Conservation (phyloP, 2,888 invertebrate genomes). For the Platycheirus rosarum region DNA sequence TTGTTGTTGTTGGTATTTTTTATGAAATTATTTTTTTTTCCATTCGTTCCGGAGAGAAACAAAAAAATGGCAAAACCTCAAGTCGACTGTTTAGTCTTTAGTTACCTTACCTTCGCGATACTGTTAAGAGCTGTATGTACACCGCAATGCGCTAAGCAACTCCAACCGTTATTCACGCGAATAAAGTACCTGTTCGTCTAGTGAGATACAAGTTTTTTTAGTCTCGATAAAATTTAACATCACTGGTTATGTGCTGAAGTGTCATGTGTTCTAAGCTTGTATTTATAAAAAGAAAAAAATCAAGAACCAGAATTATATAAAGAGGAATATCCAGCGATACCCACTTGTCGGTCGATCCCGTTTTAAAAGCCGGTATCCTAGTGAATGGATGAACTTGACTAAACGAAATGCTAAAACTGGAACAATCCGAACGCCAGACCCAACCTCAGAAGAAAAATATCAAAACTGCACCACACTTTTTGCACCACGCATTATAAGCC, state of each 20-base stretch:
- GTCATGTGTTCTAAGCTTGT: slow-evolving; percentile 45
- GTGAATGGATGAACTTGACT: slow-evolving; percentile 64
- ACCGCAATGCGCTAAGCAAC: slow-evolving; percentile 70
- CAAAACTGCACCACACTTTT: slow-evolving; percentile 39
- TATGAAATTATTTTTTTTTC: slow-evolving; percentile 49
- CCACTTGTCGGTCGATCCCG: slow-evolving; percentile 47
- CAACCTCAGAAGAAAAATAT: background rate
- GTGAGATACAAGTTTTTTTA: slow-evolving; percentile 51
- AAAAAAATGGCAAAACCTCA: slow-evolving; percentile 68
- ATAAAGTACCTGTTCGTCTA: slow-evolving; percentile 68
- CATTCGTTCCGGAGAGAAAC: slow-evolving; percentile 61
- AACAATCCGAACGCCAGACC: slow-evolving; percentile 27
- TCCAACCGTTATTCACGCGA: slow-evolving; percentile 71
- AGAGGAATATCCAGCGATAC: slow-evolving; percentile 25
- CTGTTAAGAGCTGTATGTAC: slow-evolving; percentile 76
- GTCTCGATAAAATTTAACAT: background rate
- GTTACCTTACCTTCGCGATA: slow-evolving; percentile 82
- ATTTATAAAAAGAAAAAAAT: slow-evolving; percentile 3
- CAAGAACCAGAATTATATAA: slow-evolving; percentile 41
- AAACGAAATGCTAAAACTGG: slow-evolving; percentile 35
- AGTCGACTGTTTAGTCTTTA: slow-evolving; percentile 77
- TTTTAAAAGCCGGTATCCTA: slow-evolving; percentile 67
- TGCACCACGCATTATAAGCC: background rate
- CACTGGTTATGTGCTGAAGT: slow-evolving; percentile 15
- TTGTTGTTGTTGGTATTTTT: slow-evolving; percentile 25